Conservation (phyloP, 2,113 vertebrate genomes). For the Phyllostomus discolor region DNA sequence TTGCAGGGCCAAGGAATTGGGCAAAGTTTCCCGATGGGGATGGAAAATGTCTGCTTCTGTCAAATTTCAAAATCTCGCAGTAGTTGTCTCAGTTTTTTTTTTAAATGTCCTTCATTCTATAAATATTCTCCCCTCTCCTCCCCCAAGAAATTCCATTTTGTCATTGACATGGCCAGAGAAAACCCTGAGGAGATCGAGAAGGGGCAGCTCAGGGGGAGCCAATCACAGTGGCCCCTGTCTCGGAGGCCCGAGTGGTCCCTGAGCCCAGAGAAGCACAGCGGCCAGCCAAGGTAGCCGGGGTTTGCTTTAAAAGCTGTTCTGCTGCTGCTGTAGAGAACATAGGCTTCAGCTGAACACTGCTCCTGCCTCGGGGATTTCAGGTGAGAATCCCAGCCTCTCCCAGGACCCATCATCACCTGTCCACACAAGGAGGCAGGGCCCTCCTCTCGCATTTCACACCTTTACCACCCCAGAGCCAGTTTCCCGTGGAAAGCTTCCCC, state of each 20-base stretch:
- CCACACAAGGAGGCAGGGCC: not conserved
- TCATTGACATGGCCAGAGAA: not conserved
- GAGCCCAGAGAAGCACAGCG: not conserved
- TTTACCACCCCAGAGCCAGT: not conserved
- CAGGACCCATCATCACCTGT: not conserved
- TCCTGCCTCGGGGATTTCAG: not conserved
- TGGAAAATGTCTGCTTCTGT: slow-evolving; percentile 58
- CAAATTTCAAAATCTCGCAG: slow-evolving; percentile 61
- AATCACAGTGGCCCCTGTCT: accelerated
- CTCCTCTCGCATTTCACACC: not conserved
- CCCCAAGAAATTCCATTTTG: slow-evolving; percentile 31
- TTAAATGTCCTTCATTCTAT: slow-evolving; percentile 45
- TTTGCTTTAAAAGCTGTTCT: not conserved
- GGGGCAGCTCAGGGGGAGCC: not conserved
- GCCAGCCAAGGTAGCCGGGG: accelerated
- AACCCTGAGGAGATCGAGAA: not conserved
- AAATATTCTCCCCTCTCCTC: not conserved
- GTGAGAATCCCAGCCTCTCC: not conserved
- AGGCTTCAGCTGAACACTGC: not conserved
- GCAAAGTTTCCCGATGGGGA: slow-evolving; percentile 44
- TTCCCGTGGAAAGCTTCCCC: not conserved
- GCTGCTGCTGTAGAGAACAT: not conserved
- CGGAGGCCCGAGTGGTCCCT: not conserved
- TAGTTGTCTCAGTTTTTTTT: not conserved
- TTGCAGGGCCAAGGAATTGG: slow-evolving; percentile 50